Percentiles rank a stretch among this genome's conserved stretches.
Evolutionary conservation across 2,888 invertebrate genomes (phyloP).

Genomic region (Periphyllus acericola): DNA sequence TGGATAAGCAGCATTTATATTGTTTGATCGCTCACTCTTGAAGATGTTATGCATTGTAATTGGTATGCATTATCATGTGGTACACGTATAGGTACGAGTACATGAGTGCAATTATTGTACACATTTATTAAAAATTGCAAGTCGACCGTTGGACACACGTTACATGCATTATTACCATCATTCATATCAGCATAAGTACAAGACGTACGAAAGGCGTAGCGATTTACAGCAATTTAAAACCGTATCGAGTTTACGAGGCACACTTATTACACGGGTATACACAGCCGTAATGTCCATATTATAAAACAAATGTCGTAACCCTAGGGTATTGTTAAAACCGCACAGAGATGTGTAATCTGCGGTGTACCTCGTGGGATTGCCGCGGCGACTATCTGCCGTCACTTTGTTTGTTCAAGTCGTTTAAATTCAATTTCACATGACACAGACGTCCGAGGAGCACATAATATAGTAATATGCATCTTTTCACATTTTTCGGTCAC

Average conservation of each 20-base stretch:
- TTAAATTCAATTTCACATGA: slow-evolving; percentile 47
- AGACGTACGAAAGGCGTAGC: background rate
- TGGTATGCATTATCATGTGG: too few relatives aligned
- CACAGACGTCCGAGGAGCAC: slow-evolving; percentile 1
- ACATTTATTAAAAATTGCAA: too few relatives aligned
- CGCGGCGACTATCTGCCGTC: background rate
- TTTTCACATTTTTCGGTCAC: slow-evolving; percentile 41
- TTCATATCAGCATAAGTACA: background rate
- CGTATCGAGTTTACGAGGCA: background rate
- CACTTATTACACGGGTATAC: background rate
- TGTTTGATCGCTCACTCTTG: too few relatives aligned
- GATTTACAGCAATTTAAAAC: too few relatives aligned
- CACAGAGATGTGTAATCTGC: slow-evolving; percentile 25
- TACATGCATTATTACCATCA: background rate
- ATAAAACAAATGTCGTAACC: slow-evolving; percentile 18
- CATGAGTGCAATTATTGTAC: too few relatives aligned
- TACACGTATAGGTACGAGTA: too few relatives aligned
- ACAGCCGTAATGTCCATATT: background rate
- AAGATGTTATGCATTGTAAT: too few relatives aligned
- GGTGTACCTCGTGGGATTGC: slow-evolving; percentile 16
- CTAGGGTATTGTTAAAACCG: background rate
- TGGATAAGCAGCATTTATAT: too few relatives aligned
- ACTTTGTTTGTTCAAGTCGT: slow-evolving; percentile 33
- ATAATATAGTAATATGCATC: slow-evolving; percentile 21
- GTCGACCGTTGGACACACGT: background rate